Evolutionary conservation across 2,888 invertebrate species (phyloP), one percentile per base, ranked within the genome.

Genomic region (Acleris sparsana): DNA sequence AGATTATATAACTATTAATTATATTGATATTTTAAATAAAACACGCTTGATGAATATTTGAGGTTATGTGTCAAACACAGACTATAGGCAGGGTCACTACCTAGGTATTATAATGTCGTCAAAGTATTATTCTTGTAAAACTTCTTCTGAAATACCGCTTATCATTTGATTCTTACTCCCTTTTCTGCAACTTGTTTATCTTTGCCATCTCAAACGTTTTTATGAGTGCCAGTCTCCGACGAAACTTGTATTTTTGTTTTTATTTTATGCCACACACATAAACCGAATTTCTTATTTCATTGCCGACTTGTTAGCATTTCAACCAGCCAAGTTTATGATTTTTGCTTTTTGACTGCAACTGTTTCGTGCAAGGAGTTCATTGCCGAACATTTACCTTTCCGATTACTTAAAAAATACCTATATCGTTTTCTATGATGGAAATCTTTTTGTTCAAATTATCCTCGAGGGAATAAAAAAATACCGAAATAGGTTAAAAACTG

Each of bases 201-300:
- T 52, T 52, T 57, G 49, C 29, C 52, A 63, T 63, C 51, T 52
- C 63, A 43, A 57, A 44, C 52, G 57, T 56, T 57, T 63, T 63
- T 63, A 63, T 44, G 63, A 57, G 63, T 29, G 43, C 20, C 57
- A 17, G 52, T 57, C 63, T 44, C 39, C 43, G n/a, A 17, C 49
- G 25, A 63, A 52, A 46, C 62, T 57, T 63, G 51, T 13, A 44
- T 51, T 63, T 52, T 51, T 33, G 9, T 33, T 57, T 52, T 62
- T 33, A 63, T 22, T 52, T 29, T 29, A 18, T 49, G 20, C 18
- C 18, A 11, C 20, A 49, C 18, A 49, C 11, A 20, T 20, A 49
- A 49, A 49, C 49, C 9, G 18, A 49, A 49, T 48, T 20, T 20
- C 5, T 49, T 49, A 49, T 62, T 58, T 62, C 43, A 43, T 48